A percentile compares a stretch with the other conserved stretches of the same genome.
Evolutionary conservation across 2,888 invertebrate genomes (phyloP).

Genomic region (Latheticus oryzae): DNA sequence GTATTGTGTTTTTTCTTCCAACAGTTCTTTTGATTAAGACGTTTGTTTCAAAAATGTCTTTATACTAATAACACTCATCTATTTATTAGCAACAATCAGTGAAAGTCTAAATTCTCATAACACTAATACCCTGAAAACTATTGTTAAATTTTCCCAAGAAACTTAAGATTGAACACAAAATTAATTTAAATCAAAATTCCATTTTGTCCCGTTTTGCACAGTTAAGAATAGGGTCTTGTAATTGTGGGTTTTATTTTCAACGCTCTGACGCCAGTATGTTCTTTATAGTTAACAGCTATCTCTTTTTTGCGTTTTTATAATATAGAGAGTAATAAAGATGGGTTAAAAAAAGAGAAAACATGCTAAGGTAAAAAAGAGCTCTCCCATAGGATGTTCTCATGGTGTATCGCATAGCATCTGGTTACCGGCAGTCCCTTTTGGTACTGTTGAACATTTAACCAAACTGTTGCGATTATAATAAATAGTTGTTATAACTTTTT

Average conservation of each 20-base stretch:
- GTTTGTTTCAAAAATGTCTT: no score
- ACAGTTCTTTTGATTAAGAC: slow-evolving; percentile 19
- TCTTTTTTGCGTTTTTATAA: no score
- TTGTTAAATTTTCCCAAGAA: slow-evolving; percentile 17
- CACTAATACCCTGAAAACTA: slow-evolving; percentile 5
- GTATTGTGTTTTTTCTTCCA: slow-evolving; percentile 21
- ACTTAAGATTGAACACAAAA: slow-evolving; percentile 1
- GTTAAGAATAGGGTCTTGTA: slow-evolving; percentile 18
- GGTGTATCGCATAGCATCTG: slow-evolving; percentile 63
- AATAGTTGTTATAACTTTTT: no score
- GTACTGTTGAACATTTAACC: not conserved
- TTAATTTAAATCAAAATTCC: slow-evolving; percentile 12
- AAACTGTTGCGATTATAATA: slow-evolving; percentile 8
- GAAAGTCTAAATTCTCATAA: slow-evolving; percentile 20
- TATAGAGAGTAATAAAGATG: slow-evolving; percentile 10
- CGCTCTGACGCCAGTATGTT: slow-evolving; percentile 25
- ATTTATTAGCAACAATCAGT: slow-evolving; percentile 18
- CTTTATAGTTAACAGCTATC: slow-evolving; percentile 26
- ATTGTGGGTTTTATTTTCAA: slow-evolving; percentile 28
- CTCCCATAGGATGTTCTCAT: slow-evolving; percentile 61
- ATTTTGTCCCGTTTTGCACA: not conserved
- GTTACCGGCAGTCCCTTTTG: slow-evolving; percentile 49
- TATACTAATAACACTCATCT: no score
- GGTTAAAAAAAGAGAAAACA: slow-evolving; percentile 12
- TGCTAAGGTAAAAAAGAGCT: slow-evolving; percentile 25